A percentile compares a stretch with the other conserved stretches of the same genome.
phyloP scores from a whole-genome alignment of 2,888 invertebrate species.

The Stegophylla sp. region DNA sequence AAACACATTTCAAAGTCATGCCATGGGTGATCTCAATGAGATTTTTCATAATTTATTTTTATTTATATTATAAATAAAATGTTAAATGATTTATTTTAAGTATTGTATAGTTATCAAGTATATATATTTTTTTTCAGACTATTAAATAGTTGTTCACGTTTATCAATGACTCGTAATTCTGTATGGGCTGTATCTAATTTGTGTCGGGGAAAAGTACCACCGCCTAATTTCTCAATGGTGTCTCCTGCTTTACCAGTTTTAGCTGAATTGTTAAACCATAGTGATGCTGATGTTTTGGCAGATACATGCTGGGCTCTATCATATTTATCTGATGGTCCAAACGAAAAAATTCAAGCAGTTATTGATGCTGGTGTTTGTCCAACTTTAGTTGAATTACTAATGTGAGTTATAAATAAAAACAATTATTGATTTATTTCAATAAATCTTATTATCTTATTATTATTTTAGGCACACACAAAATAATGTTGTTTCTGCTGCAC shows the following conservation, averaged over 20 bases:
- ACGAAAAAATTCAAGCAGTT: conserved; percentile 93
- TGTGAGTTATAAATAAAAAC: conserved; percentile 66
- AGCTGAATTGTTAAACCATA: conserved; percentile 84
- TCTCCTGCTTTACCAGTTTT: conserved; percentile 84
- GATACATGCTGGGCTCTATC: conserved; percentile 98
- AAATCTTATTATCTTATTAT: conserved; percentile 22
- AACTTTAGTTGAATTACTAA: conserved; percentile 74
- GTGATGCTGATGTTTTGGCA: conserved; percentile 86
- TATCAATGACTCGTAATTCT: conserved; percentile 94
- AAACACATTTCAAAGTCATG: too few relatives aligned
- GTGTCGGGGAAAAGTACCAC: conserved; percentile 96
- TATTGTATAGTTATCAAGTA: too few relatives aligned
- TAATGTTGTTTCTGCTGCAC: conserved; percentile 87
- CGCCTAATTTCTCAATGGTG: conserved; percentile 87
- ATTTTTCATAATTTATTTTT: too few relatives aligned
- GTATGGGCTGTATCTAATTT: conserved; percentile 98
- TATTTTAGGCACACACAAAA: conserved; percentile 77
- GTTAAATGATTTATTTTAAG: too few relatives aligned
- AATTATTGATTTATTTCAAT: conserved; percentile 20
- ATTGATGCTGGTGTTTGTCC: conserved; percentile 94
- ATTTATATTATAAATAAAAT: too few relatives aligned
- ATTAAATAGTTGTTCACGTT: conserved; percentile 76
- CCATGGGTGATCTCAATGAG: too few relatives aligned
- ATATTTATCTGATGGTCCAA: conserved; percentile 94
- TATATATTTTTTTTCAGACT: conserved; percentile 69